Percentiles rank a stretch among this genome's conserved stretches.
Conservation (phyloP, 2,797 vertebrate species). For the Peromyscus aztecus region DNA sequence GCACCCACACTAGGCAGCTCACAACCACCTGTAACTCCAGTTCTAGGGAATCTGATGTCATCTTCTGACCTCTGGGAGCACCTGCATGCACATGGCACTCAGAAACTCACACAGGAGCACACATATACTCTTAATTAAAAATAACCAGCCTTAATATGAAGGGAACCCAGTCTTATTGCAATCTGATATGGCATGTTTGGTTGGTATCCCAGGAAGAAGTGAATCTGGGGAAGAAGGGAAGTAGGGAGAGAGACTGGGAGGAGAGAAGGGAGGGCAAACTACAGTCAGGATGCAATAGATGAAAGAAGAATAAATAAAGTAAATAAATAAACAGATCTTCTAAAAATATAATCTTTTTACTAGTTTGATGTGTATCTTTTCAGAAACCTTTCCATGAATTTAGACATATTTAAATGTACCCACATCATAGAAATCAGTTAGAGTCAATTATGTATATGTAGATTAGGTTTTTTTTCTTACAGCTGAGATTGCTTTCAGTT, state of each 20-base stretch:
- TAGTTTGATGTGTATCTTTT: not conserved
- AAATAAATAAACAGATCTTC: not conserved
- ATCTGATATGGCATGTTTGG: not conserved
- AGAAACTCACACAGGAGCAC: not conserved
- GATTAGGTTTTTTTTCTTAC: not conserved
- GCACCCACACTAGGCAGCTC: not conserved
- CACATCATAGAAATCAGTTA: not conserved
- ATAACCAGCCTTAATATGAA: not conserved
- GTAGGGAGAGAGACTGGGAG: not conserved
- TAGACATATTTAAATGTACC: not conserved
- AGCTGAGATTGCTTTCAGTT: too few relatives aligned
- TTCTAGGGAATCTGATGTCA: not conserved
- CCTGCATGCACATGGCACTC: not conserved
- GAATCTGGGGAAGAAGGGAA: not conserved
- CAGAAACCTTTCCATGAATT: not conserved
- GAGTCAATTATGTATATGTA: not conserved
- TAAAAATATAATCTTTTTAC: not conserved
- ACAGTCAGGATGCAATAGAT: not conserved
- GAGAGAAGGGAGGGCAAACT: not conserved
- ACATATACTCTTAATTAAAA: not conserved
- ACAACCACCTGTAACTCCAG: not conserved
- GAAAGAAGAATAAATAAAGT: not conserved
- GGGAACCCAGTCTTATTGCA: not conserved
- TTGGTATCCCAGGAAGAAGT: not conserved
- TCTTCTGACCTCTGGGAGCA: not conserved